A percentile compares a stretch with the other conserved stretches of the same genome.
Evolutionary conservation across 2,888 invertebrate genomes (phyloP).

Genomic region (Noctua fimbriata): DNA sequence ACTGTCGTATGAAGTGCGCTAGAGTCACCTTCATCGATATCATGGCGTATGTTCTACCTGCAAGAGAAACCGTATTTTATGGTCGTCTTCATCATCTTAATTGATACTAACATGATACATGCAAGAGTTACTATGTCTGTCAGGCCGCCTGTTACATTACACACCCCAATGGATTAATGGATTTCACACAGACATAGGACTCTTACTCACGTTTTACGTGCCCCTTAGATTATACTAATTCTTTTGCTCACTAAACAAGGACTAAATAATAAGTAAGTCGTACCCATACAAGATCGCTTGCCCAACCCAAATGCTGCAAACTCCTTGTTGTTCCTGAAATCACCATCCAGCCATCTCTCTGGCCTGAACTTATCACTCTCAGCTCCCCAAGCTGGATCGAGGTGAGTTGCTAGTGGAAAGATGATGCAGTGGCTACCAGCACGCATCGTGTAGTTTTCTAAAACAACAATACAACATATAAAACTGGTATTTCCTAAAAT

Average conservation of each 20-base stretch:
- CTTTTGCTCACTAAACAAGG: not conserved
- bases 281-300: slow-evolving; percentile 48
- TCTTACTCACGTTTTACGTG: too few species aligned
- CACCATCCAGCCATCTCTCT: slow-evolving; percentile 38
- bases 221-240: not conserved
- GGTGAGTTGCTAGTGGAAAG: slow-evolving; percentile 16
- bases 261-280: not conserved
- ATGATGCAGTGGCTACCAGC: slow-evolving; percentile 40
- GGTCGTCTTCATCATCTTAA: too few species aligned
- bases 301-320: slow-evolving; percentile 48
- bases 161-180: too few species aligned
- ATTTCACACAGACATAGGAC: too few species aligned
- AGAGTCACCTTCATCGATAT: slow-evolving; percentile 70
- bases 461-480: not conserved
- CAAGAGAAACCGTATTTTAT: slow-evolving; percentile 18
- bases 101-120: too few species aligned
- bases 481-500: not conserved
- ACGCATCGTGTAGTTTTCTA: slow-evolving; percentile 57
- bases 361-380: slow-evolving; percentile 50
- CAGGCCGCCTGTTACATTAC: too few species aligned
- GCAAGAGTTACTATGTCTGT: too few species aligned
- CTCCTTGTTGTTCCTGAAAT: slow-evolving; percentile 23
- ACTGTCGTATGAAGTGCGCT: slow-evolving; percentile 68
- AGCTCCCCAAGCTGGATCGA: slow-evolving; percentile 51
- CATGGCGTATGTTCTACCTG: slow-evolving; percentile 72